Conservation (phyloP, 2,797 vertebrate genomes). For the Darevskia nairensis region DNA sequence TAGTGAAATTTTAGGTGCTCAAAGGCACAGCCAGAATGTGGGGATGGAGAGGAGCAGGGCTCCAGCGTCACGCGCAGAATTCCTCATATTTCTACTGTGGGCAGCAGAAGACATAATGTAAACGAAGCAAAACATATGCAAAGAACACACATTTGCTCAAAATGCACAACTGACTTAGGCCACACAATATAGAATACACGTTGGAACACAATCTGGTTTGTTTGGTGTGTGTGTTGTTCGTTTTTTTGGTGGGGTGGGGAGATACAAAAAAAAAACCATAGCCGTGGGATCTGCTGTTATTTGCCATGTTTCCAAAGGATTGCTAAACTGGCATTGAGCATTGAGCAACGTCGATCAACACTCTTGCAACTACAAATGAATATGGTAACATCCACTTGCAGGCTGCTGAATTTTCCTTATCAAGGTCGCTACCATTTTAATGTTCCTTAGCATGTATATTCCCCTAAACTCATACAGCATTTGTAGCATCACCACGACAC, state of each 20-base stretch:
- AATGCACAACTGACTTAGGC: not conserved
- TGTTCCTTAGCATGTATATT: not conserved
- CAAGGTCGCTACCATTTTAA: not conserved
- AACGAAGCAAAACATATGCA: constrained; percentile 8
- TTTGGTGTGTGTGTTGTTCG: no score
- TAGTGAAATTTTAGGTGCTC: not conserved
- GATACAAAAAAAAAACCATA: no score
- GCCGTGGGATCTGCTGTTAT: not conserved
- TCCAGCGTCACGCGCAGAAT: not conserved
- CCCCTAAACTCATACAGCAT: not conserved
- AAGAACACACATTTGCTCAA: not conserved
- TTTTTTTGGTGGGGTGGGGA: not conserved
- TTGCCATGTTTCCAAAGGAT: not conserved
- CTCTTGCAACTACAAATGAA: not conserved
- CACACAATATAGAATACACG: not conserved
- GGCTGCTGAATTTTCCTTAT: not conserved
- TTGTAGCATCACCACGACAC: no score
- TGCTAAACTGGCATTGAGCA: not conserved
- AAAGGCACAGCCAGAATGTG: not conserved
- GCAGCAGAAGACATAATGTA: not conserved
- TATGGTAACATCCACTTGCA: not conserved
- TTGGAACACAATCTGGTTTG: not conserved
- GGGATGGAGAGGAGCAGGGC: not conserved
- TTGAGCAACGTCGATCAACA: not conserved
- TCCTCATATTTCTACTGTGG: not conserved